Evolutionary conservation across 2,888 invertebrate species (phyloP).

Genomic region (Muscina levida): DNA sequence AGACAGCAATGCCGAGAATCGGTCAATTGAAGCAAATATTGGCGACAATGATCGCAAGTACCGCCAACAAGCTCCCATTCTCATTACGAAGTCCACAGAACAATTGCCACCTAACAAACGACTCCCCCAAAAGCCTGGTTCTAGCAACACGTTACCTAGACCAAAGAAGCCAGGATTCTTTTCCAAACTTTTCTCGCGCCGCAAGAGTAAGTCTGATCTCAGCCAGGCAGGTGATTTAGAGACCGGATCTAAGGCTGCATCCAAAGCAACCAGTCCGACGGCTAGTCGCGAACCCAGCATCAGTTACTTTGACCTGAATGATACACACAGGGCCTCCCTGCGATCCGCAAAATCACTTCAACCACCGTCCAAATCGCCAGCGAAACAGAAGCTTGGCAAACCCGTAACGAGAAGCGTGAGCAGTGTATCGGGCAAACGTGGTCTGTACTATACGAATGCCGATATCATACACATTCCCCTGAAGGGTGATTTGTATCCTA

Average conservation of each 20-base stretch:
- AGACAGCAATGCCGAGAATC: conserved; percentile 77
- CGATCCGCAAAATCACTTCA: conserved; percentile 75
- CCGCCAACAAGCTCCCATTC: conserved; percentile 74
- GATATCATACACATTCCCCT: conserved; percentile 85
- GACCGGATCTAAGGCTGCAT: conserved; percentile 67
- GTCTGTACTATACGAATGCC: conserved; percentile 80
- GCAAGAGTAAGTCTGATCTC: conserved; percentile 81
- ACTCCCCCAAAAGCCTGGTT: conserved; percentile 80
- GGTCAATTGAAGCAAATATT: conserved; percentile 72
- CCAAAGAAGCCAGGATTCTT: conserved; percentile 84
- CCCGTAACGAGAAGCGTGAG: conserved; percentile 83
- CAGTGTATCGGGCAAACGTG: conserved; percentile 83
- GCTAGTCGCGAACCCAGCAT: conserved; percentile 76
- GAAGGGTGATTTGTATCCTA: conserved; percentile 82
- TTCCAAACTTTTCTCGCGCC: conserved; percentile 83
- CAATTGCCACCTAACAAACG: conserved; percentile 81
- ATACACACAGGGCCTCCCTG: conserved; percentile 75
- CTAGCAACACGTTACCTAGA: conserved; percentile 80
- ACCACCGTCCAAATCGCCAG: conserved; percentile 76
- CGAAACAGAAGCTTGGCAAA: conserved; percentile 78
- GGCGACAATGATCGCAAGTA: conserved; percentile 61
- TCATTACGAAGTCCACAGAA: conserved; percentile 78
- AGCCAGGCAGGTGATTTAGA: conserved; percentile 66
- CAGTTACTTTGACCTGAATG: conserved; percentile 73
- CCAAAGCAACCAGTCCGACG: conserved; percentile 67